A percentile compares a stretch with the other conserved stretches of the same genome.
phyloP scores from a whole-genome alignment of 2,797 vertebrate species.

The Leuciscus waleckii region DNA sequence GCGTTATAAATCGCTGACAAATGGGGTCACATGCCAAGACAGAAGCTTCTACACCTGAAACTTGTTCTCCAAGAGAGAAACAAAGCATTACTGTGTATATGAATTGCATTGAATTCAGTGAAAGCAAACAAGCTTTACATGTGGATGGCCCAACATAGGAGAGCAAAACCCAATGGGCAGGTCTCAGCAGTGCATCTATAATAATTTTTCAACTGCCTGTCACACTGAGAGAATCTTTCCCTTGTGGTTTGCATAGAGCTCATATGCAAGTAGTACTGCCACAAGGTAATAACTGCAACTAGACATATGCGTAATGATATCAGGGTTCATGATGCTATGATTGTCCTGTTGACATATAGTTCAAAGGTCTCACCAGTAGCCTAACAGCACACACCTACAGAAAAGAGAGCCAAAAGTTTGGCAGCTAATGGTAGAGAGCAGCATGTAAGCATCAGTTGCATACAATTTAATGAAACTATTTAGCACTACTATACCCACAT shows the following conservation, averaged over 20 bases:
- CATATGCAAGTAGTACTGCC: conserved; percentile 22
- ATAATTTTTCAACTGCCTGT: conserved; percentile 19
- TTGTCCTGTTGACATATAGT: conserved; percentile 42
- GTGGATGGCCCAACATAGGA: not conserved
- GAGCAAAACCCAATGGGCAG: not conserved
- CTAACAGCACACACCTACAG: not conserved
- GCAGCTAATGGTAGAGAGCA: not conserved
- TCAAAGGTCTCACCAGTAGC: not conserved
- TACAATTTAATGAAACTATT: not conserved
- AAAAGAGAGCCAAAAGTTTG: not conserved
- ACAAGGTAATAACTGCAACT: conserved; percentile 35
- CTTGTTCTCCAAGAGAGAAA: not conserved
- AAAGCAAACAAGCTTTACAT: conserved; percentile 13
- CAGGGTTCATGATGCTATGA: conserved; percentile 45
- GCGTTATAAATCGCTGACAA: not conserved
- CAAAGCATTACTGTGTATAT: not conserved
- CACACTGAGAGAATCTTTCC: conserved; percentile 25
- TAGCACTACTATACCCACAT: not conserved
- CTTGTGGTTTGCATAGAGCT: conserved; percentile 33
- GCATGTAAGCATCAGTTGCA: not conserved
- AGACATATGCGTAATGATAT: conserved; percentile 51
- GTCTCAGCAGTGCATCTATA: conserved; percentile 14
- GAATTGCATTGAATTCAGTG: not conserved
- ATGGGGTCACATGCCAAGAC: conserved; percentile 2
- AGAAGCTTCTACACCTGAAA: not conserved